Evolutionary conservation across 2,888 invertebrate species (phyloP).

Genomic region (Selenia dentaria): DNA sequence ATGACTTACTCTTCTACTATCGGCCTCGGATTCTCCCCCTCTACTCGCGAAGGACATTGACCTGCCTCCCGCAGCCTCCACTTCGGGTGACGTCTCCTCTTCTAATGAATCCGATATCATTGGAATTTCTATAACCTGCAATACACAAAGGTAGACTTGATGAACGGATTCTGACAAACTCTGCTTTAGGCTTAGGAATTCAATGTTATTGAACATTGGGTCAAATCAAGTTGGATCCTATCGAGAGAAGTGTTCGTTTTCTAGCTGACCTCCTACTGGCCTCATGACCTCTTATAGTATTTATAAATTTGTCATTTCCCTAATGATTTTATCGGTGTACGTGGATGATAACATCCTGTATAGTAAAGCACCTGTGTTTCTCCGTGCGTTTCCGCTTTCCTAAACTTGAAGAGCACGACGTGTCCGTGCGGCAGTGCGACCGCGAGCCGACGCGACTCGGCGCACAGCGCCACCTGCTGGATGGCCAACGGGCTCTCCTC

Average conservation of each 20-base stretch:
- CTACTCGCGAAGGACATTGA: constrained; percentile 66
- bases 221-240: too few relatives aligned
- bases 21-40: constrained; percentile 55
- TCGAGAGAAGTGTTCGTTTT: too few relatives aligned
- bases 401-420: constrained; percentile 97
- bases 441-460: constrained; percentile 93
- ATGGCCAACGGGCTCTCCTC: constrained; percentile 96
- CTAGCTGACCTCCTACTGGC: too few relatives aligned
- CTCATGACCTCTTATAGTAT: too few relatives aligned
- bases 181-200: too few relatives aligned
- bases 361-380: constrained; percentile 93
- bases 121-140: constrained; percentile 93
- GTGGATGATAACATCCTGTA: too few relatives aligned
- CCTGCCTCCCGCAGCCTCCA: constrained; percentile 89
- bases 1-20: constrained; percentile 54
- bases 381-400: constrained; percentile 93
- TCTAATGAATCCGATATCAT: constrained; percentile 88
- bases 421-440: constrained; percentile 97
- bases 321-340: too few relatives aligned
- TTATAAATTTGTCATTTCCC: too few relatives aligned
- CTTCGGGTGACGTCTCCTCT: constrained; percentile 93
- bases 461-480: constrained; percentile 95
- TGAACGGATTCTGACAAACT: neutral
- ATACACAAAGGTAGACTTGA: constrained; percentile 5
- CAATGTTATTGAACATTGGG: too few relatives aligned